Conservation (phyloP, 2,113 vertebrate genomes). For the Anser cygnoides region DNA sequence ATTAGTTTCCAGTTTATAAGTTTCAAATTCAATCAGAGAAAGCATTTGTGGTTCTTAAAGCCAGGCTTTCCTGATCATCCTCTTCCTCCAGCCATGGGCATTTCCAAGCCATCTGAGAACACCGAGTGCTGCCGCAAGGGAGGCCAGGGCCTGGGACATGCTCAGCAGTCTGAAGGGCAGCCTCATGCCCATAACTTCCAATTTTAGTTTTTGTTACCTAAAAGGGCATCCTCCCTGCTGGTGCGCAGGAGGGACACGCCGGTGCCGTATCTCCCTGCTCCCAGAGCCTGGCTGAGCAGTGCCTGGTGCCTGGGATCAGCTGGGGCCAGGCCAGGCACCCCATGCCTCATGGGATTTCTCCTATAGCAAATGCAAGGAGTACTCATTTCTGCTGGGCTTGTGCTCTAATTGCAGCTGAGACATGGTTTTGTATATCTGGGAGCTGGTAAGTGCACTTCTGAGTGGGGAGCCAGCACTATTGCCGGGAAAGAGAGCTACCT, state of each 20-base stretch:
- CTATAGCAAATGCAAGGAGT: background rate
- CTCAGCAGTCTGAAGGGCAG: background rate
- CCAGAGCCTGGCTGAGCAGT: too few relatives aligned
- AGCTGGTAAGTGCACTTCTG: too few relatives aligned
- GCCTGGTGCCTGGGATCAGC: too few relatives aligned
- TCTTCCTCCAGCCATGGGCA: background rate
- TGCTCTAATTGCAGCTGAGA: background rate
- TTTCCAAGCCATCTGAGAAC: background rate
- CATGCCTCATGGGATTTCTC: background rate
- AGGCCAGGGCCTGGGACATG: background rate
- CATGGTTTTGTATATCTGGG: too few relatives aligned
- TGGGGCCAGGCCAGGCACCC: background rate
- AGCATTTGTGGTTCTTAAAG: background rate
- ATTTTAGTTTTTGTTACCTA: background rate
- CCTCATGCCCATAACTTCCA: background rate
- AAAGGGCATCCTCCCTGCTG: background rate
- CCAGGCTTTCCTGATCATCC: background rate
- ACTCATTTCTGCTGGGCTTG: background rate
- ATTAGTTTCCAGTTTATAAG: slow-evolving; percentile 2
- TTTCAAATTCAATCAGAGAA: slow-evolving; percentile 12
- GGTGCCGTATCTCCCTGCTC: too few relatives aligned
- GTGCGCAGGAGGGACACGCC: too few relatives aligned
- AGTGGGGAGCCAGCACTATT: accelerated
- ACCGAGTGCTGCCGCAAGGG: background rate
- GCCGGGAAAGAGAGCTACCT: background rate